A percentile compares a stretch with the other conserved stretches of the same genome.
Conservation (phyloP, 1,140 invertebrate genomes). For the Leptopilina clavipes region DNA sequence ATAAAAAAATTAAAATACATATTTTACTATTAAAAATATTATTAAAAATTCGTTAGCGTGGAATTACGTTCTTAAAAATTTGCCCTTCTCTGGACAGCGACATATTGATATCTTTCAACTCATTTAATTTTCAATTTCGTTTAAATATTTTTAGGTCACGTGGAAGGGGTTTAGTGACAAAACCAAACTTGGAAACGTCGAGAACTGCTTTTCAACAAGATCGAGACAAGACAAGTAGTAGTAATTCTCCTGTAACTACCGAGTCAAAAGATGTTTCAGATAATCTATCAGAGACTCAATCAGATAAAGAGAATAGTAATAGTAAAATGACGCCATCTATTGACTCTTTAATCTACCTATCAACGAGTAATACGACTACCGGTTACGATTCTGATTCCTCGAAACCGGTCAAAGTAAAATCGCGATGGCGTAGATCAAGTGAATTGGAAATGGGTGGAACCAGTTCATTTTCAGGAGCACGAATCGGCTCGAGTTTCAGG, state of each 20-base stretch:
- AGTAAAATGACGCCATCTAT: slow-evolving; percentile 54
- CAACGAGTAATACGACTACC: slow-evolving; percentile 50
- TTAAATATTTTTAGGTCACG: slow-evolving; percentile 58
- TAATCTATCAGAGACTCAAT: slow-evolving; percentile 52
- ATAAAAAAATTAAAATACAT: too few species aligned
- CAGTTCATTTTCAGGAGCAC: neutral
- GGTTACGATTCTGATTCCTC: slow-evolving; percentile 74
- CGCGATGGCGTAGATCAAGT: slow-evolving; percentile 87
- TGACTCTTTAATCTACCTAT: slow-evolving; percentile 57
- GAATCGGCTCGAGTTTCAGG: neutral
- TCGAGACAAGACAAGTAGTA: slow-evolving; percentile 58
- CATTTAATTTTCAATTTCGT: too few species aligned
- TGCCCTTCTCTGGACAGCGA: too few species aligned
- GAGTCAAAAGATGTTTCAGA: slow-evolving; percentile 59
- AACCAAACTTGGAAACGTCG: slow-evolving; percentile 63
- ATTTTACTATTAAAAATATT: too few species aligned
- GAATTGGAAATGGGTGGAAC: slow-evolving; percentile 84
- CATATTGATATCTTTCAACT: too few species aligned
- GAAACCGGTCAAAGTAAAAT: slow-evolving; percentile 90
- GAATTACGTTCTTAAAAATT: too few species aligned
- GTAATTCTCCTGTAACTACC: slow-evolving; percentile 42
- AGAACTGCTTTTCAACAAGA: slow-evolving; percentile 61
- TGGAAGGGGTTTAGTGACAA: slow-evolving; percentile 70
- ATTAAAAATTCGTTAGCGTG: too few species aligned
- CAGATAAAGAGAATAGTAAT: slow-evolving; percentile 64